Percentiles rank a stretch among this genome's conserved stretches.
phyloP scores from a whole-genome alignment of 2,888 invertebrate genomes.

The Ommatoiulus sabulosus region DNA sequence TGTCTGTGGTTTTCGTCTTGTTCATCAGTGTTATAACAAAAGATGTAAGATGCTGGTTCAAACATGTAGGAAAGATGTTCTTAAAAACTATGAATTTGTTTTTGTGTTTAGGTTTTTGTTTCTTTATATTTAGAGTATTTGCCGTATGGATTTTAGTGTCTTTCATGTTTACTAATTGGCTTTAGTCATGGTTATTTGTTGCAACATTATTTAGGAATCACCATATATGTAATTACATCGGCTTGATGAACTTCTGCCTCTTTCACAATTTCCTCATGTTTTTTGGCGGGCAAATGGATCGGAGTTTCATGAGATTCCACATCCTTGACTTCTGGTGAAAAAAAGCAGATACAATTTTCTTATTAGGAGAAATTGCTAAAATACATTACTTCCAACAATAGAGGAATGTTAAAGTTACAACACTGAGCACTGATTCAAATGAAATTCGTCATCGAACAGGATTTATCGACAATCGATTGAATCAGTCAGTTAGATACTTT shows the following conservation, averaged over 20 bases:
- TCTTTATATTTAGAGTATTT: not conserved
- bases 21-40: not conserved
- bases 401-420: not conserved
- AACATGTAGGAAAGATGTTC: not conserved
- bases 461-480: no score
- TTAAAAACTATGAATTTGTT: not conserved
- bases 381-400: not conserved
- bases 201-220: not conserved
- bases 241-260: constrained; percentile 5
- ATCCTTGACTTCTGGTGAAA: not conserved
- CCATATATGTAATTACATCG: not conserved
- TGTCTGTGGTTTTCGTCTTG: not conserved
- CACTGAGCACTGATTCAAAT: not conserved
- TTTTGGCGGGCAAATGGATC: not conserved
- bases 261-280: constrained; percentile 1
- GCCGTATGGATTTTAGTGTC: constrained; percentile 22
- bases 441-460: no score
- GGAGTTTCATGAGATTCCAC: not conserved
- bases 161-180: constrained; percentile 40
- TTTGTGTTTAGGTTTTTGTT: constrained; percentile 11
- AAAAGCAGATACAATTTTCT: not conserved
- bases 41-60: not conserved
- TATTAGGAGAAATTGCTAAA: not conserved
- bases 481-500: no score
- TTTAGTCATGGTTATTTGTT: constrained; percentile 10